Evolutionary conservation across 2,888 invertebrate genomes (phyloP), one percentile per base, ranked within the genome.

Genomic region (Pollenia angustigena): DNA sequence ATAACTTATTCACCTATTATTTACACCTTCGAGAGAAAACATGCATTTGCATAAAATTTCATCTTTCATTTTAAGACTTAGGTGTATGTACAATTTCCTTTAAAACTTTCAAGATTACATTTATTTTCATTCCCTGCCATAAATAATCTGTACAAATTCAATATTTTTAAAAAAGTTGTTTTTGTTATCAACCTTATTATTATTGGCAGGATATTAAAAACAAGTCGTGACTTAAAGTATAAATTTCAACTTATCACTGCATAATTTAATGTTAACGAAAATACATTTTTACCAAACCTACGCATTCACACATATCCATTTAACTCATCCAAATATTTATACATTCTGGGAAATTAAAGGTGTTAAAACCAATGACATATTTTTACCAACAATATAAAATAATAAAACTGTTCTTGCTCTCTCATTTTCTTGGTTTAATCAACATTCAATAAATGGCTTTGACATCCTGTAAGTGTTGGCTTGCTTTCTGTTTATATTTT

Each of bases 301-400:
- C 32, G 64, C 23, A 23, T 4, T 44, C n/a, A 44, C 2, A 42
- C n/a, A 75, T 12, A 66, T 8, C 2, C 11, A 32, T 50, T 11
- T 8, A 18, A 10, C 8, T 12, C 52, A 12, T 32, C 11, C 14
- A 23, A 50, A 1, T n/a, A 48, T 16, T 60, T 23, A 14, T 44
- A 48, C 56, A 64, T 40, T 69, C 69, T 46, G 56, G 62, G n/a
- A 32, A 46, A 56, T 16, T 78, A 40, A 50, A 56, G 64, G 71
- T 83, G 78, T 83, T 78, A 64, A 78, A 46, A 78, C 2, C 14
- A 56, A 48, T 64, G 54, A 71, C 62, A 83, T 64, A 64, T 71
- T 71, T 72, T 74, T 46, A 40, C 66, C 32, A 66, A 16, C 18
- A 50, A 52, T 11, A 48, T 48, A 56, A 18, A 56, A n/a, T 12